phyloP scores from a whole-genome alignment of 1,140 invertebrate genomes.

The Ceratitis capitata region DNA sequence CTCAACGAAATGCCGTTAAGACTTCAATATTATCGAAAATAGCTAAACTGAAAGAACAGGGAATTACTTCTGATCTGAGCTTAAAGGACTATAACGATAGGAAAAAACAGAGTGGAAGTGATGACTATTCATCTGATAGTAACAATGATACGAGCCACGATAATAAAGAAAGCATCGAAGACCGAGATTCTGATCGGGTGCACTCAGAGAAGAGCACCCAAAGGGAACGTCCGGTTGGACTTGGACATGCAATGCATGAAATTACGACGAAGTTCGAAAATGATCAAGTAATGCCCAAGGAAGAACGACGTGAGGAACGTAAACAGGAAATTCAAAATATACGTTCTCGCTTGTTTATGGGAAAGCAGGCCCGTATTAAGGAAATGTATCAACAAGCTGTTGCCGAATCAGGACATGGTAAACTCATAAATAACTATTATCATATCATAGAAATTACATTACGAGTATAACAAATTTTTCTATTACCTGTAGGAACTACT shows the following conservation, averaged over 20 bases:
- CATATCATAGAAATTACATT: too few species aligned
- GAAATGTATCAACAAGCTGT: constrained; percentile 92
- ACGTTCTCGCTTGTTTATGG: constrained; percentile 83
- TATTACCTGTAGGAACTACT: constrained; percentile 66
- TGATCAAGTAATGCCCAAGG: constrained; percentile 71
- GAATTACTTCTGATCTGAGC: constrained; percentile 80
- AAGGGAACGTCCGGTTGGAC: constrained; percentile 79
- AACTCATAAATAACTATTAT: too few species aligned
- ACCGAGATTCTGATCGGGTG: constrained; percentile 66
- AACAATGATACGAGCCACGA: constrained; percentile 60
- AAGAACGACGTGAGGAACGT: constrained; percentile 80
- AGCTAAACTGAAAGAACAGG: constrained; percentile 83
- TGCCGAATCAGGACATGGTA: constrained; percentile 76
- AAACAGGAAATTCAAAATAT: constrained; percentile 89
- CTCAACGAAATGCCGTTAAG: constrained; percentile 66
- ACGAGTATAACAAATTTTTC: neutral
- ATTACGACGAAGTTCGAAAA: constrained; percentile 82
- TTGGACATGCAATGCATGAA: constrained; percentile 82
- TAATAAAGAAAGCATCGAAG: constrained; percentile 49
- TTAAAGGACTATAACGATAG: constrained; percentile 77
- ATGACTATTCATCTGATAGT: constrained; percentile 67
- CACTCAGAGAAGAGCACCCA: constrained; percentile 64
- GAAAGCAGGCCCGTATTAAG: constrained; percentile 89
- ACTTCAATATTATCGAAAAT: constrained; percentile 82
- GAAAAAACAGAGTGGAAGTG: neutral